Evolutionary conservation across 1,140 invertebrate species (phyloP).

Genomic region (Drosophila tsacasi): DNA sequence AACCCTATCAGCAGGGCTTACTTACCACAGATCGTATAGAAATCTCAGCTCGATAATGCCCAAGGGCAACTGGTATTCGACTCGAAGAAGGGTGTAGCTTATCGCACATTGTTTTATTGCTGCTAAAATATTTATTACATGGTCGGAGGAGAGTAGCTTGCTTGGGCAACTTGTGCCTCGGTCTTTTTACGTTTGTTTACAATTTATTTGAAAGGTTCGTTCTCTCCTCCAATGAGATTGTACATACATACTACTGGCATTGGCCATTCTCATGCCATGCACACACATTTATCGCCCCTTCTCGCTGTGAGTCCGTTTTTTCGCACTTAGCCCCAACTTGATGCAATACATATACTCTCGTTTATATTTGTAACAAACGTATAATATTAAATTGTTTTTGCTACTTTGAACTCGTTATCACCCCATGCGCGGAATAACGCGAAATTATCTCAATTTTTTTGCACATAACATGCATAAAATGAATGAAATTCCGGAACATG

Average conservation of each 20-base stretch:
- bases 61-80: conserved; percentile 35
- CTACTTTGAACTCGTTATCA: conserved; percentile 78
- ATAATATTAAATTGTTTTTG: conserved; percentile 59
- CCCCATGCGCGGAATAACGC: conserved; percentile 47
- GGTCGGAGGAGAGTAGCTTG: background rate
- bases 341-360: conserved; percentile 4
- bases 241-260: conserved; percentile 31
- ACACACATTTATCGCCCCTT: conserved; percentile 48
- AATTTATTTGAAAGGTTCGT: conserved; percentile 63
- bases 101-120: conserved; percentile 32
- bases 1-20: background rate
- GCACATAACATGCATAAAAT: conserved; percentile 31
- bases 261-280: conserved; percentile 27
- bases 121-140: conserved; percentile 52
- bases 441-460: conserved; percentile 61
- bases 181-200: conserved; percentile 40
- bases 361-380: conserved; percentile 24
- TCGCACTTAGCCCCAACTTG: conserved; percentile 59
- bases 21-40: background rate
- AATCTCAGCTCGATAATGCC: conserved; percentile 20
- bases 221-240: conserved; percentile 45
- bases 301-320: conserved; percentile 48
- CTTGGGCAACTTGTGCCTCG: conserved; percentile 21
- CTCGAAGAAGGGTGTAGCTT: conserved; percentile 9
- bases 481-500: conserved; percentile 32